These are phyloP conservation scores for Agonopterix heracliana DNA, from an alignment of 2,888 invertebrate genomes.

Conservation along the genomic window DNA sequence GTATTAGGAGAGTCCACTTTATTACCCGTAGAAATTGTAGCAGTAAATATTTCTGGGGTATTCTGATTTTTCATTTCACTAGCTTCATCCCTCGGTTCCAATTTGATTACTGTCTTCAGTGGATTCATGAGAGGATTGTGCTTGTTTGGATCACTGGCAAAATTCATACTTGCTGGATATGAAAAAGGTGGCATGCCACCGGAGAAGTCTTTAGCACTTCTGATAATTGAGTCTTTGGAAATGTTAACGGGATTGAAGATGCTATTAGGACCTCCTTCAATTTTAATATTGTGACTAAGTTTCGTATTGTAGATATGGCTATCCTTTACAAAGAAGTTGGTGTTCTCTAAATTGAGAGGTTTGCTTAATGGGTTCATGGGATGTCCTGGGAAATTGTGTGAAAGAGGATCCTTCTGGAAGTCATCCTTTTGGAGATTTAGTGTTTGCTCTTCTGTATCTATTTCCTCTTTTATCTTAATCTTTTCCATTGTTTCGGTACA, in stretches of 20 bases:
- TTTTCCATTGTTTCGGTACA: slow-evolving; percentile 66
- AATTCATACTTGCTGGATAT: slow-evolving; percentile 59
- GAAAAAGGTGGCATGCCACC: slow-evolving; percentile 56
- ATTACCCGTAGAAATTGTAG: slow-evolving; percentile 59
- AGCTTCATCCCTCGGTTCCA: slow-evolving; percentile 69
- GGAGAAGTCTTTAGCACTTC: slow-evolving; percentile 62
- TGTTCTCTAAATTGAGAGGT: slow-evolving; percentile 63
- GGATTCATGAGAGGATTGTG: slow-evolving; percentile 64
- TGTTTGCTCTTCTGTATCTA: slow-evolving; percentile 62
- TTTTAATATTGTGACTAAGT: slow-evolving; percentile 60
- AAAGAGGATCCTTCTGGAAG: slow-evolving; percentile 62
- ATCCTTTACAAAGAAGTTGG: slow-evolving; percentile 69
- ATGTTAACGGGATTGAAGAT: slow-evolving; percentile 67
- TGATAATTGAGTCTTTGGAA: slow-evolving; percentile 60
- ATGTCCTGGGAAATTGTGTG: slow-evolving; percentile 61
- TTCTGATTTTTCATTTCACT: slow-evolving; percentile 65
- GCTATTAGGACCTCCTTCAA: slow-evolving; percentile 58
- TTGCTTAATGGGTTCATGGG: slow-evolving; percentile 52
- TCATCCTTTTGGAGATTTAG: slow-evolving; percentile 65
- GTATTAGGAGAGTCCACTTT: slow-evolving; percentile 65
- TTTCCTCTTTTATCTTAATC: slow-evolving; percentile 71
- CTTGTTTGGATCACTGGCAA: slow-evolving; percentile 58
- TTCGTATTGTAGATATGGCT: slow-evolving; percentile 66
- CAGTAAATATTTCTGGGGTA: slow-evolving; percentile 69
- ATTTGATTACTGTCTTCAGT: slow-evolving; percentile 67